Evolutionary conservation across 2,113 vertebrate genomes (phyloP).

Genomic region (Sterrhoptilus dennistouni): DNA sequence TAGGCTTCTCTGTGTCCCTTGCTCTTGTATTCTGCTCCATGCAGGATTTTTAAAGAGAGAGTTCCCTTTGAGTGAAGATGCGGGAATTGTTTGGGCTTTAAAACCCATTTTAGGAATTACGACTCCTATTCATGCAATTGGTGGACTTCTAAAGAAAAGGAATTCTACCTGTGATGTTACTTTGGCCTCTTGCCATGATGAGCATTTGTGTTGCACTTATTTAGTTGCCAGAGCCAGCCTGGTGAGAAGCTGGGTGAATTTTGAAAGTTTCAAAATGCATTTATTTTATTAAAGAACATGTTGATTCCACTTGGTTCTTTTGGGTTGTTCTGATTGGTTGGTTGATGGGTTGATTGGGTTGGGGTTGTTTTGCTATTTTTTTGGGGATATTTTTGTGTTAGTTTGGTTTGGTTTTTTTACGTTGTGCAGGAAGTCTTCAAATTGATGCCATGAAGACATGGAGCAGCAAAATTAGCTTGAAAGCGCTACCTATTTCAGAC

Average conservation of each 20-base stretch:
- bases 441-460: not conserved
- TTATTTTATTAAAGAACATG: not conserved
- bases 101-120: not conserved
- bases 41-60: not conserved
- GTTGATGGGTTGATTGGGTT: not conserved
- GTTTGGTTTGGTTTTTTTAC: not conserved
- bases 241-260: slow-evolving; percentile 53
- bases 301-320: not conserved
- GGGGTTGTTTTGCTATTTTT: not conserved
- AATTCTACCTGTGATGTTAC: slow-evolving; percentile 1
- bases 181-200: not conserved
- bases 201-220: not conserved
- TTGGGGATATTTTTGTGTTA: not conserved
- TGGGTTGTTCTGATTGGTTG: not conserved
- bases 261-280: not conserved
- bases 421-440: not conserved
- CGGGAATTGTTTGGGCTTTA: slow-evolving; percentile 27
- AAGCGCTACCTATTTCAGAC: not conserved
- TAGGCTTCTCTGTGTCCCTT: not conserved
- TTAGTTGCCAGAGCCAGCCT: not conserved
- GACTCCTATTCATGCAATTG: not conserved
- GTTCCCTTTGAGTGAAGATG: not conserved
- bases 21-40: not conserved
- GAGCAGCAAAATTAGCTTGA: slow-evolving; percentile 21
- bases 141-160: not conserved